Base-by-base conservation (phyloP, 2,113 vertebrate species). In the Hippocampus mohnikei region DNA sequence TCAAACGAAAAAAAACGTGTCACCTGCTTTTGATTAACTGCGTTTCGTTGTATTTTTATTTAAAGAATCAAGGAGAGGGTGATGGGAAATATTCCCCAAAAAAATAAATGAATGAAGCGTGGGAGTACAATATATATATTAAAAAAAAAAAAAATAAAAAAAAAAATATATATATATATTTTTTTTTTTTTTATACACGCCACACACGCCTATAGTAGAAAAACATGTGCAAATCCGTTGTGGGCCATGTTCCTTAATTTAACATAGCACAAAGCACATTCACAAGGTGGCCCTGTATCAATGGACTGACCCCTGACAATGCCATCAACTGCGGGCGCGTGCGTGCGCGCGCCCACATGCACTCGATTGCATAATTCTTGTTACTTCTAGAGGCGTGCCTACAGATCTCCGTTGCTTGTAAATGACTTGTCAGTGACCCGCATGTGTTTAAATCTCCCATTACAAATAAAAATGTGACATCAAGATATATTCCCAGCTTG, bases 321-420 rank as follows among this genome's bases (percentile, higher is more conserved):
- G 63, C 10, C 0, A 64, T 20, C 52, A n/a, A 40, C 15, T 12
- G 40, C 69, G 61, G 37, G 46, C 80, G 66, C 75, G 21, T 63
- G 60, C 76, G n/a, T 70, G 61, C 62, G 21, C 76, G 25, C 71
- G 23, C 50, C 20, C 64, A 50, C 66, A 25, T 66, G 66, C 42
- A 74, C 40, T 50, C 25, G 76, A 79, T 84, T 86, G 75, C 85
- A 83, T 87, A 84, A 77, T 85, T 79, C 62, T 59, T 76, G 74
- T 74, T 72, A 58, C 70, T 69, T 77, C 40, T 21, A 88, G 82
- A 85, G 80, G 86, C 81, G 85, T 88, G 87, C 85, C 87, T 48
- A 75, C 3, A 66, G 37, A 73, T 74, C 61, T 42, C 10, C 64
- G 67, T 33, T 46, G 69, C 60, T 75, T 83, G 79, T 77, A 67